Percentiles rank a stretch among this genome's conserved stretches.
Conservation (phyloP, 2,888 invertebrate genomes). For the Tupiocoris notatus region DNA sequence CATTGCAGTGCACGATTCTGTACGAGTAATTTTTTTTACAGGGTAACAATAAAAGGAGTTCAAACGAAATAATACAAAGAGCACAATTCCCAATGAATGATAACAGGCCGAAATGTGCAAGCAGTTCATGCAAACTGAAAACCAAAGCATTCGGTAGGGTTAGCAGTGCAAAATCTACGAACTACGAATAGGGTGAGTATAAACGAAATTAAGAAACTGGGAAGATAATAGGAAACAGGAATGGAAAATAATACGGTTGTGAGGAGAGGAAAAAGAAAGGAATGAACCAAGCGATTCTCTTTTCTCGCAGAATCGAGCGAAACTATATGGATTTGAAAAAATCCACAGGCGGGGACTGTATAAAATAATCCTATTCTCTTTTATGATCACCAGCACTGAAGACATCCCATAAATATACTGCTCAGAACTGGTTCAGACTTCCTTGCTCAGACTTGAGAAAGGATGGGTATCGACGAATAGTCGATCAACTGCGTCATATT, state of each 20-base stretch:
- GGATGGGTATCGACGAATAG: too few species aligned
- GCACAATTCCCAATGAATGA: constrained; percentile 1
- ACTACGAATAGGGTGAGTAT: constrained; percentile 6
- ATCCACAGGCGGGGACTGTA: background rate
- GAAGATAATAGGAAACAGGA: constrained; percentile 25
- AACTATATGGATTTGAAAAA: background rate
- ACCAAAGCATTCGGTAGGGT: background rate
- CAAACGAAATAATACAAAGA: background rate
- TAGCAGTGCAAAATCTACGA: background rate
- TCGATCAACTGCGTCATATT: too few species aligned
- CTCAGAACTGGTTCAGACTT: too few species aligned
- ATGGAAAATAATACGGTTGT: constrained; percentile 36
- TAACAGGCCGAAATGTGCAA: background rate
- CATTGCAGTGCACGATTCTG: background rate
- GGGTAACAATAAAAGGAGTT: background rate
- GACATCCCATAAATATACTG: too few species aligned
- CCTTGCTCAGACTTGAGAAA: too few species aligned
- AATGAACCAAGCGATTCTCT: constrained; percentile 35
- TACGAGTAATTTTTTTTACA: background rate
- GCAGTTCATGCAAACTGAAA: background rate
- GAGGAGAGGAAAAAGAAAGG: constrained; percentile 12
- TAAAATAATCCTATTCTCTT: too few species aligned
- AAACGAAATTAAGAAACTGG: constrained; percentile 10
- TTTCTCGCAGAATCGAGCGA: constrained; percentile 5
- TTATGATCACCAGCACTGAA: too few species aligned